Base-by-base conservation (phyloP, 2,113 vertebrate species). In the Oenanthe oenanthe region DNA sequence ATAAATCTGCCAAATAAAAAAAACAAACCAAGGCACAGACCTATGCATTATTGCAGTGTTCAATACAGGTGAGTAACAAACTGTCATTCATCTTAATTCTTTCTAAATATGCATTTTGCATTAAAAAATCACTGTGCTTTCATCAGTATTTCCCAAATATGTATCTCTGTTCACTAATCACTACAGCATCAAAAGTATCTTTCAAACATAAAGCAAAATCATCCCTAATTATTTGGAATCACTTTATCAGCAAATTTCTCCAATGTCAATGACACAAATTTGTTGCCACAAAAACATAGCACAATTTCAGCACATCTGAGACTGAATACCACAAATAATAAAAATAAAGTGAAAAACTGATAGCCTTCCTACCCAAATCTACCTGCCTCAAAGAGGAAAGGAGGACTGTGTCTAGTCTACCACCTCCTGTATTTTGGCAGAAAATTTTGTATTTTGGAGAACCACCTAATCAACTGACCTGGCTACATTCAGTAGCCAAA, bases 361-460 rank as follows among this genome's bases (percentile, higher is more conserved):
- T 83, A 88, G 88, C 47, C 54, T 0, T 0, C 1, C 2, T 7
- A 68, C 25, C 50, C 54, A 87, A 56, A 88, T 40, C 77, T 91
- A 87, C 70, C 56, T 95, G 91, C 34, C 65, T 89, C 91, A 88
- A 85, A 95, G 17, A 87, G 32, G 67, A 91, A 92, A 40, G 71
- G 53, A 89, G 51, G 29, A 78, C 6, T 26, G 13, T 62, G 6
- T 95, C 92, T 96, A 42, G 36, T 62, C 85, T 95, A 88, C 71
- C 75, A 95, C 67, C 45, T 90, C 80, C 79, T 78, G 32, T 47
- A 88, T 71, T 94, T 95, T 94, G 91, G 94, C 88, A 31, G 17
- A n/a, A n/a, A n/a, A n/a, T n/a, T n/a, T n/a, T n/a, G n/a, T n/a
- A n/a, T n/a, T n/a, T n/a, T 1, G 87, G 96, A 96, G 97, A 98